Percentiles rank a stretch among this genome's conserved stretches.
Evolutionary conservation across 2,113 vertebrate genomes (phyloP).

Genomic region (Rhinogobius similis): DNA sequence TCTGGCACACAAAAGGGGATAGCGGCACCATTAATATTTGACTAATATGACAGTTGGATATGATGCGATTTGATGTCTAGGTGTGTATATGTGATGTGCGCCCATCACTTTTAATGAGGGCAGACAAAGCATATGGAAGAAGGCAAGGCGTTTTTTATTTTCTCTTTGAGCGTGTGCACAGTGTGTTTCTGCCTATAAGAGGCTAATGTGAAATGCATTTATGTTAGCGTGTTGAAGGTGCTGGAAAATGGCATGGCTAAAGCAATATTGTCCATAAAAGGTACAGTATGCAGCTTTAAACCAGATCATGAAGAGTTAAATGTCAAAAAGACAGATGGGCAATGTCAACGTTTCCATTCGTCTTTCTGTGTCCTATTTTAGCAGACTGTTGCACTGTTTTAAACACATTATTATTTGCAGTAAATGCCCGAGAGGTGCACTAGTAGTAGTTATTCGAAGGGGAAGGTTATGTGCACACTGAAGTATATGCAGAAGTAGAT

Average conservation of each 20-base stretch:
- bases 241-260: background rate
- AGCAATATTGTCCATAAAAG: slow-evolving; percentile 1
- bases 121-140: slow-evolving; percentile 65
- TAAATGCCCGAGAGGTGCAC: background rate
- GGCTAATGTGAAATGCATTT: slow-evolving; percentile 14
- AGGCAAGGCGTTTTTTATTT: slow-evolving; percentile 47
- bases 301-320: background rate
- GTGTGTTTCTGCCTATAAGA: slow-evolving; percentile 18
- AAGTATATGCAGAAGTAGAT: background rate
- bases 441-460: background rate
- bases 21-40: slow-evolving; percentile 67
- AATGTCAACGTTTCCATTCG: slow-evolving; percentile 46
- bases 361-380: slow-evolving; percentile 33
- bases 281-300: background rate
- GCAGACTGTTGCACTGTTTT: background rate
- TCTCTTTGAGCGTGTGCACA: slow-evolving; percentile 16
- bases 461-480: background rate
- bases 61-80: slow-evolving; percentile 54
- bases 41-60: slow-evolving; percentile 70
- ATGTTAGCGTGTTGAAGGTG: slow-evolving; percentile 18
- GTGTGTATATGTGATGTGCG: slow-evolving; percentile 54
- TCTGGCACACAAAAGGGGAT: slow-evolving; percentile 33
- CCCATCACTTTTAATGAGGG: slow-evolving; percentile 76
- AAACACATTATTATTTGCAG: slow-evolving; percentile 37
- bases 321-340: slow-evolving; percentile 63